Percentiles rank a stretch among this genome's conserved stretches.
Evolutionary conservation across 2,797 vertebrate genomes (phyloP).

Genomic region (Cheirogaleus major): DNA sequence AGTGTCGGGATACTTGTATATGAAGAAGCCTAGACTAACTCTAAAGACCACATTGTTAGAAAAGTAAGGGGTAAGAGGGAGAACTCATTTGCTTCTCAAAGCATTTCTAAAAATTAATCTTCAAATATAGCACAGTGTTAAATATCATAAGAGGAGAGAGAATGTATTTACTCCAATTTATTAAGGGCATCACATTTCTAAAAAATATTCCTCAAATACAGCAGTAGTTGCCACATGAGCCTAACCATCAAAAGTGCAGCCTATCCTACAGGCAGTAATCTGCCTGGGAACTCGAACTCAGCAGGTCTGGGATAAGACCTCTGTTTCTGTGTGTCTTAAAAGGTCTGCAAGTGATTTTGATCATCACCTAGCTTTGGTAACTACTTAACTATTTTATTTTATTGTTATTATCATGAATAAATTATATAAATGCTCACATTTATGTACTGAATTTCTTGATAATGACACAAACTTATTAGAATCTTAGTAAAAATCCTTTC

Average conservation of each 20-base stretch:
- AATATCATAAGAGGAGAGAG: background rate
- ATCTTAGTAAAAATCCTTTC: background rate
- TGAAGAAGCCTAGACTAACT: background rate
- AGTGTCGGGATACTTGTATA: background rate
- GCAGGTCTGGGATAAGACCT: background rate
- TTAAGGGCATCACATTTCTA: background rate
- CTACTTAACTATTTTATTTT: background rate
- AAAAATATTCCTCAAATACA: background rate
- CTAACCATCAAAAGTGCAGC: background rate
- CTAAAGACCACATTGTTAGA: background rate
- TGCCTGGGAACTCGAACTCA: background rate
- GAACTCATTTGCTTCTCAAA: background rate
- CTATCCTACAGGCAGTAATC: background rate
- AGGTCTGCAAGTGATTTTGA: background rate
- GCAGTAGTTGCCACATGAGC: background rate
- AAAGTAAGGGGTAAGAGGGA: background rate
- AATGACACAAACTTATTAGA: background rate
- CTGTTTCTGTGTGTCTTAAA: background rate
- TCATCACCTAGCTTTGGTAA: background rate
- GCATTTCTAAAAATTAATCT: background rate
- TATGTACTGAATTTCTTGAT: background rate
- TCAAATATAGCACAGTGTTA: background rate
- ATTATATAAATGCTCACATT: background rate
- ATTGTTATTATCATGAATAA: background rate
- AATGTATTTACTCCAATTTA: background rate